Evolutionary conservation across 1,140 invertebrate genomes (phyloP), one percentile per base, ranked within the genome.

Genomic region (Drosophila chauvacae): DNA sequence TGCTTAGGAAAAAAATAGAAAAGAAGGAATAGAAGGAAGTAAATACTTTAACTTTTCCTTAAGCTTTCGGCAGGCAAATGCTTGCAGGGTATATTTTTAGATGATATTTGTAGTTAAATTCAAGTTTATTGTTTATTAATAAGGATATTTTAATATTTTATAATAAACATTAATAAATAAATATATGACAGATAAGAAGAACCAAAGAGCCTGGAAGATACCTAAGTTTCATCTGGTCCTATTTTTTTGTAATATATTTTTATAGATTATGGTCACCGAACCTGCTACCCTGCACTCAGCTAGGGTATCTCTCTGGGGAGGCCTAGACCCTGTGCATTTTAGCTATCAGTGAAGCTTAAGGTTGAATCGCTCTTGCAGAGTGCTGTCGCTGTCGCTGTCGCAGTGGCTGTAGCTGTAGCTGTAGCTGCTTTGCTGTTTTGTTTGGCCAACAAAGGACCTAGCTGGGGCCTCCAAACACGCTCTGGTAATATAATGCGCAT

Each of bases 401-500:
- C n/a, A n/a, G n/a, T n/a, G n/a, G 26, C 26, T 26, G 26, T 26
- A 4, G 37, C 41, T 42, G 41, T 51, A 16, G 33, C 33, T 37
- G 42, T 9, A 3, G 33, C 5, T 33, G 35, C 57, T 72, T 5
- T 33, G 30, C 57, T 77, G 81, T 71, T 78, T 75, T 86, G 81
- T 81, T 86, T 70, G 47, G 73, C 58, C 82, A 78, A 86, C 79
- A 87, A 87, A 61, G 71, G 50, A 30, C 28, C 51, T 16, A 4
- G 51, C 51, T 23, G 4, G 2, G 18, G 48, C 48, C 53, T 56
- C 78, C 60, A 47, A 71, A 63, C 59, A 66, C 63, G 42, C 58
- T 45, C 20, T 16, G 58, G 63, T 73, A 83, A 88, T 83, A 80
- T 80, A 80, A 86, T 82, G 80, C 73, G 65, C 71, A 76, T 84